Conservation (phyloP, 2,113 vertebrate genomes). For the Donacobius atricapilla region DNA sequence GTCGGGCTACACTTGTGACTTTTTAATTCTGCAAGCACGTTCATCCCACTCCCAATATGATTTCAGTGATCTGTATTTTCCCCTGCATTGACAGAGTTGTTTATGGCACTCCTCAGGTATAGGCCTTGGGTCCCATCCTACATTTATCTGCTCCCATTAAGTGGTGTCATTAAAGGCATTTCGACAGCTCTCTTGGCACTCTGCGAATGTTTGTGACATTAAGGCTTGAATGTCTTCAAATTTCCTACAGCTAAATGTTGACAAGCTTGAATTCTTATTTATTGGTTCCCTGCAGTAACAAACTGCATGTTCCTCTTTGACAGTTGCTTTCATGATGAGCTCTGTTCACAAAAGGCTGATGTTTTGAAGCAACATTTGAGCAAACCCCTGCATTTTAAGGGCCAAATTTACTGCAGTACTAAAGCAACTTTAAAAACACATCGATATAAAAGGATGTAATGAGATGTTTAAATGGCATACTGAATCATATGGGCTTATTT, state of each 20-base stretch:
- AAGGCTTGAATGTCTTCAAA: slow-evolving; percentile 43
- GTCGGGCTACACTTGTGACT: neutral
- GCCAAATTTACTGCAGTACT: neutral
- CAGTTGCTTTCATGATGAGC: neutral
- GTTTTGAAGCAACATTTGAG: neutral
- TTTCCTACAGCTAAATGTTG: slow-evolving; percentile 57
- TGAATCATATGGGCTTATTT: neutral
- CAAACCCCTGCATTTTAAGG: neutral
- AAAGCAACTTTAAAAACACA: neutral
- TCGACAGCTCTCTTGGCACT: slow-evolving; percentile 30
- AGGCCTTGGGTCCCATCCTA: slow-evolving; percentile 24
- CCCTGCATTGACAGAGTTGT: slow-evolving; percentile 19
- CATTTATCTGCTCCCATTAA: slow-evolving; percentile 48
- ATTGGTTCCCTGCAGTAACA: slow-evolving; percentile 47
- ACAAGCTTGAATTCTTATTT: slow-evolving; percentile 58
- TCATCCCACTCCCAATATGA: neutral
- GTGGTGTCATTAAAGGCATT: slow-evolving; percentile 33
- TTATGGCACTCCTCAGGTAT: slow-evolving; percentile 19
- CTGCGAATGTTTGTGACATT: slow-evolving; percentile 30
- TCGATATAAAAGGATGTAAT: neutral
- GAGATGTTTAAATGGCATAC: neutral
- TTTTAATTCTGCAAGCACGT: neutral
- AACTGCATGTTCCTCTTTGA: slow-evolving; percentile 7
- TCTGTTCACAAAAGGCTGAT: slow-evolving; percentile 1
- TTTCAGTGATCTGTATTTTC: neutral